These are phyloP conservation scores for Lepidostoma basale DNA, from an alignment of 1,140 invertebrate species.

Conservation along the genomic window DNA sequence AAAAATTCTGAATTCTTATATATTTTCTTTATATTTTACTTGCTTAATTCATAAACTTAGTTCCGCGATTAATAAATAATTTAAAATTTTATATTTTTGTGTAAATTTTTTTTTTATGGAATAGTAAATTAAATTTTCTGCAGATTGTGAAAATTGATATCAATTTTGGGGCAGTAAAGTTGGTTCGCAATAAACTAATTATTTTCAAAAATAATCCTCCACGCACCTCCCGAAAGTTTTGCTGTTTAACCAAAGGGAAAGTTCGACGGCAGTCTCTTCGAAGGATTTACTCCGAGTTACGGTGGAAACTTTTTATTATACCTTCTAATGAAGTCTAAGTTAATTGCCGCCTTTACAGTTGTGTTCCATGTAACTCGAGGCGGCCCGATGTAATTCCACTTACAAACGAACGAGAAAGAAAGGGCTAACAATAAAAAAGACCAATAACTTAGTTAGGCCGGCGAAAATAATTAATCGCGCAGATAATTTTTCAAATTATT, in stretches of 20 bases:
- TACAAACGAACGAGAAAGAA: slow-evolving; percentile 13
- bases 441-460: slow-evolving; percentile 33
- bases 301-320: slow-evolving; percentile 44
- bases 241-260: slow-evolving; percentile 18
- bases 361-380: slow-evolving; percentile 31
- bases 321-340: slow-evolving; percentile 46
- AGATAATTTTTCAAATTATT: slow-evolving; percentile 34
- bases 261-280: slow-evolving; percentile 24
- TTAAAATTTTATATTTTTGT: neutral
- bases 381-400: slow-evolving; percentile 1
- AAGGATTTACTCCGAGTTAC: slow-evolving; percentile 42
- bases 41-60: no score
- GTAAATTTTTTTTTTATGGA: neutral
- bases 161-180: neutral
- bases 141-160: neutral
- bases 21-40: no score
- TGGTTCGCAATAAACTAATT: neutral
- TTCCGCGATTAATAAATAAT: no score
- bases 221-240: slow-evolving; percentile 17
- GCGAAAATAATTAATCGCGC: slow-evolving; percentile 43
- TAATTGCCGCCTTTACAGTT: slow-evolving; percentile 46
- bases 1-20: no score
- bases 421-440: slow-evolving; percentile 25
- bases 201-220: slow-evolving; percentile 4
- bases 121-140: no score